Evolutionary conservation across 2,113 vertebrate species (phyloP).

Genomic region (Pao palembangensis): DNA sequence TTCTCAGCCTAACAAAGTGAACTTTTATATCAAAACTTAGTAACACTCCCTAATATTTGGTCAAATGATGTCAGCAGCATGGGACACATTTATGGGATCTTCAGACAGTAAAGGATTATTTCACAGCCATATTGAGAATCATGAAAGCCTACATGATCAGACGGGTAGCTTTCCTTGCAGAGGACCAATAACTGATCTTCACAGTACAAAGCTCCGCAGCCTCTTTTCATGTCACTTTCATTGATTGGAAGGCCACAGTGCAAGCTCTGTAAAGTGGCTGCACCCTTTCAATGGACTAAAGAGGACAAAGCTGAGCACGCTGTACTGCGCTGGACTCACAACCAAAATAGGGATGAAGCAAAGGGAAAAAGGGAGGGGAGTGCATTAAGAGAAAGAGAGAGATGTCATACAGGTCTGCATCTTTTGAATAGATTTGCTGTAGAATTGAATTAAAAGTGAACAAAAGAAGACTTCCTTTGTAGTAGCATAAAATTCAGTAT

Average conservation of each 20-base stretch:
- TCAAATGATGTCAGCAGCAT: constrained; percentile 14
- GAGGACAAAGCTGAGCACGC: constrained; percentile 71
- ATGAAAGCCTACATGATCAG: constrained; percentile 74
- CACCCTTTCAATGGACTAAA: constrained; percentile 69
- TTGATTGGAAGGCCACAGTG: constrained; percentile 68
- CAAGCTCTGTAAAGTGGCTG: constrained; percentile 67
- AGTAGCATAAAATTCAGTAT: not conserved
- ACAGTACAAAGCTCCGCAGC: constrained; percentile 75
- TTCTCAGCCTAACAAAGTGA: too few relatives aligned
- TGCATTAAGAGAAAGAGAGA: constrained; percentile 11
- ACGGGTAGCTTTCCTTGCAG: constrained; percentile 58
- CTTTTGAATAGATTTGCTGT: constrained; percentile 36
- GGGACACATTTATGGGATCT: constrained; percentile 6
- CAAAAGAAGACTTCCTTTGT: constrained; percentile 9
- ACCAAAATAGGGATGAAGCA: constrained; percentile 65
- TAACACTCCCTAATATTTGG: not conserved
- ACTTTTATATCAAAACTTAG: constrained; percentile 5
- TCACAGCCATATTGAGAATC: constrained; percentile 59
- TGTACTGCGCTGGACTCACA: constrained; percentile 48
- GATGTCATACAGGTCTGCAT: not conserved
- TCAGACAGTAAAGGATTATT: constrained; percentile 32
- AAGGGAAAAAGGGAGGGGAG: constrained; percentile 29
- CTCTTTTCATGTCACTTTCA: constrained; percentile 80
- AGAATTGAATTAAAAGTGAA: constrained; percentile 36
- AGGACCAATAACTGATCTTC: constrained; percentile 74